phyloP scores from a whole-genome alignment of 2,113 vertebrate species.

The Pterophyllum scalare region DNA sequence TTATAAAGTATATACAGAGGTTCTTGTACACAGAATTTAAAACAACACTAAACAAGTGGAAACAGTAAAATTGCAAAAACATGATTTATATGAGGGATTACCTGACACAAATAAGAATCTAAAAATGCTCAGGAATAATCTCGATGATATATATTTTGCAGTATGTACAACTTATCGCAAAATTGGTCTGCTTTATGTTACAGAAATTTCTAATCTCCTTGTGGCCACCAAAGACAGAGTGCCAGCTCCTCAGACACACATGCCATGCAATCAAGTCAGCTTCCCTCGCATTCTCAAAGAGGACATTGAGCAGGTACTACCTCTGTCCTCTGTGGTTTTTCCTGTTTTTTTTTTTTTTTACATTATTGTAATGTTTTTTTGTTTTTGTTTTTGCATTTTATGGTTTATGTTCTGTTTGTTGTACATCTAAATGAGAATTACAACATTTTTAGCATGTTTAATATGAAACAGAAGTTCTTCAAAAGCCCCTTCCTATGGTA shows the following conservation, averaged over 20 bases:
- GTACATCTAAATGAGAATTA: background rate
- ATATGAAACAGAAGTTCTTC: background rate
- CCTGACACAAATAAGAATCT: background rate
- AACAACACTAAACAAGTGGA: background rate
- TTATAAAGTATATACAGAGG: background rate
- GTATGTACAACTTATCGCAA: background rate
- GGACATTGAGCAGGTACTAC: constrained; percentile 87
- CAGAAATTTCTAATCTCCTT: constrained; percentile 95
- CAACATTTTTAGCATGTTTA: background rate
- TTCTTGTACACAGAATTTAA: background rate
- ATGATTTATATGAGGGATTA: background rate
- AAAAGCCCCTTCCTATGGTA: background rate
- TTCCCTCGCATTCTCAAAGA: constrained; percentile 95
- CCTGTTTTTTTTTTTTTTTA: background rate
- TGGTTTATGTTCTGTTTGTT: background rate
- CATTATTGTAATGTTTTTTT: too few species aligned
- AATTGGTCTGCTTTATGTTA: constrained; percentile 32
- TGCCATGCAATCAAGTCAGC: constrained; percentile 88
- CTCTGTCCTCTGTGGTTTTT: background rate
- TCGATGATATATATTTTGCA: background rate
- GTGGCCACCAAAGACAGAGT: constrained; percentile 92
- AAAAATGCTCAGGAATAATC: background rate
- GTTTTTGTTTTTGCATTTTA: background rate
- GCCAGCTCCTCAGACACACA: constrained; percentile 71
- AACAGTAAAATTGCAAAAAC: background rate